Conservation (phyloP, 1,140 invertebrate species). For the Eriocheir sinensis region DNA sequence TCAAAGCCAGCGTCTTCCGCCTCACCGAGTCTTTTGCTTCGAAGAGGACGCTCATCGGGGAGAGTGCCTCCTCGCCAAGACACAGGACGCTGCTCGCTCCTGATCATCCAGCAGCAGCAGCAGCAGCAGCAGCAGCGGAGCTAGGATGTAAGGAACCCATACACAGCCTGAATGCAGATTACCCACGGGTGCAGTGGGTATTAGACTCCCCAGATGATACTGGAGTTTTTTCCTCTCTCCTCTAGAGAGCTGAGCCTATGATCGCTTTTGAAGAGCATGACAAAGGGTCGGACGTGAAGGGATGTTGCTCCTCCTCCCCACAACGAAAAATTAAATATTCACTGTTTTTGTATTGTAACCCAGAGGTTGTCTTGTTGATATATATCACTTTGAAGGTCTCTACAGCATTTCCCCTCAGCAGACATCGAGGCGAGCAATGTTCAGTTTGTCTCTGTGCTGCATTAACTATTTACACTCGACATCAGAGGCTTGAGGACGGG, state of each 20-base stretch:
- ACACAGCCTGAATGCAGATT: conserved; percentile 2
- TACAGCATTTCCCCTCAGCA: not conserved
- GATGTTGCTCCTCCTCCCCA: no score
- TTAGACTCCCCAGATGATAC: not conserved
- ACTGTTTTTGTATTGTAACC: no score
- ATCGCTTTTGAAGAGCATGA: not conserved
- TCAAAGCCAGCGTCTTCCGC: not conserved
- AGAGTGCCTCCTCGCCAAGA: not conserved
- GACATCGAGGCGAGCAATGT: not conserved
- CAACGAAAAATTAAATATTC: no score
- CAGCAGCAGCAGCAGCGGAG: not conserved
- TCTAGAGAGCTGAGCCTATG: not conserved
- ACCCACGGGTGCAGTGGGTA: not conserved
- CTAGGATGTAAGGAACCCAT: not conserved
- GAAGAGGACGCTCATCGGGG: not conserved
- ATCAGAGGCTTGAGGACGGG: not conserved
- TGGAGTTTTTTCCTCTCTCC: not conserved
- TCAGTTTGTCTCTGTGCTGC: not conserved
- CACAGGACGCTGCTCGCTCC: not conserved
- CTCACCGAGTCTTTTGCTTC: not conserved
- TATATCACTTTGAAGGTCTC: no score
- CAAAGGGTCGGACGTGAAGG: not conserved
- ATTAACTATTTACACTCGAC: not conserved
- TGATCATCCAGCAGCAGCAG: not conserved
- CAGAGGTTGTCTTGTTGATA: no score